Base-by-base conservation (phyloP, 1,140 invertebrate genomes). In the Pollicipes pollicipes region DNA sequence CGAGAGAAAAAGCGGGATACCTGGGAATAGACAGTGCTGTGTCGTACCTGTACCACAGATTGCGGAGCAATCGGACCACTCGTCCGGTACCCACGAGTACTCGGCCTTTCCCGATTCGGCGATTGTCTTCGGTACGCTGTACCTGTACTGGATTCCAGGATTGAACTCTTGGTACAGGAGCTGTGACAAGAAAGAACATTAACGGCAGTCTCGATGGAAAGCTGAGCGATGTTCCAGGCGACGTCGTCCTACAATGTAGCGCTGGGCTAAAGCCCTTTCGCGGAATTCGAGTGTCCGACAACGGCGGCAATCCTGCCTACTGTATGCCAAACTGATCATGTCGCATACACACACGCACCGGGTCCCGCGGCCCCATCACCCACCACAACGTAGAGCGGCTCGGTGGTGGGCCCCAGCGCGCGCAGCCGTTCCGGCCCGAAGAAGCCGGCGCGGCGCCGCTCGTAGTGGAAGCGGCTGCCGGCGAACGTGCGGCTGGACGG, bases 91-190 rank as follows among this genome's bases (percentile, higher is more conserved):
- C 74, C 74, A 75, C 45, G 70, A 69, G 70, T 95, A 95, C 31
- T 83, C 84, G 71, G 89, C 87, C 70, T 74, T 72, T 73, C 78
- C 76, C 73, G 78, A 72, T 26, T 86, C 84, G 16, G 86, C 85
- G 6, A 88, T 80, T 30, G 84, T 85, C 66, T 86, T 86, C 0
- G 91, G 91, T 28, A 96, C 83, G 73, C 91, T 95, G 81, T 96
- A 98, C 77, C 96, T 90, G 78, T 95, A 97, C 71, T 88, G 81
- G 10, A 97, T 85, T 0, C 91, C 93, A 0, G 90, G 87, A 75
- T 93, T 93, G 30, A 81, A 81, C 76, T 90, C 90, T 88, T 95
- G 91, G 74, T 89, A 88, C 35, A 96, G 79, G 69, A 96, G 79
- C 91, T 92, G 78, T 17, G 45, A 21, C 13, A 21, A 58, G 13